Conservation (phyloP, 1,140 invertebrate genomes). For the Drosophila tsacasi region DNA sequence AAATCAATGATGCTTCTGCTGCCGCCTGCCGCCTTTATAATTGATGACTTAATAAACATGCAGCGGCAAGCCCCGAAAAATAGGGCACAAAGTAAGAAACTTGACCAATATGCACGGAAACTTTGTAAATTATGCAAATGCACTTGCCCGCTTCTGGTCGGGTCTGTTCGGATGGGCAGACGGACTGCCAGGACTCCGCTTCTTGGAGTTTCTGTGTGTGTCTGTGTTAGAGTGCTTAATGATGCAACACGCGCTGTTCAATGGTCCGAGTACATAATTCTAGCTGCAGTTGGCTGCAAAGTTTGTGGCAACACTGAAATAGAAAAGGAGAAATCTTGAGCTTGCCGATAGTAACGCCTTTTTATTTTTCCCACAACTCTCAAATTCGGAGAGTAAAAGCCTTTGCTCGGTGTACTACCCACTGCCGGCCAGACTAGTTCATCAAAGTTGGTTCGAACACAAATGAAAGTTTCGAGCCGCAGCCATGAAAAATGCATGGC, state of each 20-base stretch:
- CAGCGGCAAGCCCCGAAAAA: slow-evolving; percentile 42
- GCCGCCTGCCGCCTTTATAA: slow-evolving; percentile 43
- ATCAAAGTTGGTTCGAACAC: slow-evolving; percentile 81
- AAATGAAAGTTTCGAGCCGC: slow-evolving; percentile 75
- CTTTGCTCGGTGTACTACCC: slow-evolving; percentile 10
- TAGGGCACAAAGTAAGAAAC: slow-evolving; percentile 41
- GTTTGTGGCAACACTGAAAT: slow-evolving; percentile 14
- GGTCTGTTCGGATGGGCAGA: slow-evolving; percentile 1
- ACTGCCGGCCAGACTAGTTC: slow-evolving; percentile 43
- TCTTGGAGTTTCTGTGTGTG: slow-evolving; percentile 2
- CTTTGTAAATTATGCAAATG: slow-evolving; percentile 81
- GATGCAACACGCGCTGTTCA: slow-evolving; percentile 68
- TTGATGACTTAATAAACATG: slow-evolving; percentile 79
- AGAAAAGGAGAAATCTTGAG: background rate
- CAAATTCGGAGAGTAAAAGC: too few species aligned
- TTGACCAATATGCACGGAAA: slow-evolving; percentile 68
- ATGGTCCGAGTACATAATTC: slow-evolving; percentile 74
- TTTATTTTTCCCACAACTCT: background rate
- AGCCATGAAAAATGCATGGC: slow-evolving; percentile 67
- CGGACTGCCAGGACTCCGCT: slow-evolving; percentile 15
- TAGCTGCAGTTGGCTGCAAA: slow-evolving; percentile 28
- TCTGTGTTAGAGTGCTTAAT: slow-evolving; percentile 53
- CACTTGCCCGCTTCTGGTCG: slow-evolving; percentile 48
- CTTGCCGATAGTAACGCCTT: background rate
- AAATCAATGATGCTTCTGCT: slow-evolving; percentile 56